phyloP scores from a whole-genome alignment of 2,888 invertebrate species.

The Brachylomia viminalis region DNA sequence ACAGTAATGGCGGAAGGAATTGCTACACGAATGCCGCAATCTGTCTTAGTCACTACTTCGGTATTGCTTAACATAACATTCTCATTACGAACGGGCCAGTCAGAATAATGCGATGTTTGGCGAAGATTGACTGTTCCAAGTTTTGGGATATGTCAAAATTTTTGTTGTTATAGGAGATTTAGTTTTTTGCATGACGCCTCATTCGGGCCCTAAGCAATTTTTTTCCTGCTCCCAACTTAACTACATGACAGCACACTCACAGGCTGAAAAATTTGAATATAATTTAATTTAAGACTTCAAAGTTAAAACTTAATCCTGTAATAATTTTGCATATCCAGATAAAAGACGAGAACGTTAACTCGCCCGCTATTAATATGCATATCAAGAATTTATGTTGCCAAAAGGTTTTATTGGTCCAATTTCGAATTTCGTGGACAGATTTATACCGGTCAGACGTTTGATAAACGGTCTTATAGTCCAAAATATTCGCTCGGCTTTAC shows the following conservation, averaged over 20 bases:
- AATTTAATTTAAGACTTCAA: background rate
- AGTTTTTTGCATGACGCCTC: background rate
- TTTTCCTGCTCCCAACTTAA: background rate
- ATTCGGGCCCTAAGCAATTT: background rate
- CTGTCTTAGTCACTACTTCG: constrained; percentile 47
- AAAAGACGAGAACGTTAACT: constrained; percentile 15
- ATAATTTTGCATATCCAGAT: constrained; percentile 15
- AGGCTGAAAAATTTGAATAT: background rate
- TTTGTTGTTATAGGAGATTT: constrained; percentile 2
- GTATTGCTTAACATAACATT: constrained; percentile 43
- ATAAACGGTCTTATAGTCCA: constrained; percentile 52
- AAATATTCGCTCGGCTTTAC: constrained; percentile 52
- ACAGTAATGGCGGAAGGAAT: constrained; percentile 34
- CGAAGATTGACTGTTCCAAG: constrained; percentile 20
- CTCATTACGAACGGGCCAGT: constrained; percentile 39
- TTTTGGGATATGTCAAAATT: constrained; percentile 19
- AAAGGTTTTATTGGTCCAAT: constrained; percentile 54
- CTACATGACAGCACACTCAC: background rate
- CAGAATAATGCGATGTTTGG: constrained; percentile 33
- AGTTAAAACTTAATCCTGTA: constrained; percentile 7
- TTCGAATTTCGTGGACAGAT: constrained; percentile 48
- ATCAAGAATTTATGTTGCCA: constrained; percentile 38
- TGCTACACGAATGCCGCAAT: constrained; percentile 38
- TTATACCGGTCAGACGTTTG: constrained; percentile 54
- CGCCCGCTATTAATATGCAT: constrained; percentile 38